Percentiles rank a stretch among this genome's conserved stretches.
Evolutionary conservation across 2,797 vertebrate species (phyloP).

Genomic region (Buphagus erythrorhynchus): DNA sequence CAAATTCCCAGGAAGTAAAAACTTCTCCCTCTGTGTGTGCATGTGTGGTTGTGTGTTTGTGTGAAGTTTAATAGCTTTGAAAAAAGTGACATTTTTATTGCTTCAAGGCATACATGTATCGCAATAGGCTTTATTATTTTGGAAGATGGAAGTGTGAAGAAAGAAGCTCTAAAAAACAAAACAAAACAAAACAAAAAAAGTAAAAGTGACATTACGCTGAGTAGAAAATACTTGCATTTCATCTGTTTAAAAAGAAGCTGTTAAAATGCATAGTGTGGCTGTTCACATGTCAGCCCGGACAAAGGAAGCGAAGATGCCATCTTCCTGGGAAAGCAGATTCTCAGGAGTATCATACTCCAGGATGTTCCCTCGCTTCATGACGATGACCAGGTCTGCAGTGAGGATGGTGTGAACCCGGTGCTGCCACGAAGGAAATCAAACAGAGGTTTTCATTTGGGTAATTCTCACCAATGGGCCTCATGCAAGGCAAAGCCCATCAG

Average conservation of each 20-base stretch:
- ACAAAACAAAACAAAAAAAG: not conserved
- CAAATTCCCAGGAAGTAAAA: not conserved
- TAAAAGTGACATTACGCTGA: not conserved
- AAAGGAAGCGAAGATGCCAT: constrained; percentile 93
- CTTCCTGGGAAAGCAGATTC: constrained; percentile 89
- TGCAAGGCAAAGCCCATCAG: not conserved
- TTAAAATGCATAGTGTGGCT: not conserved
- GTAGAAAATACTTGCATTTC: constrained; percentile 13
- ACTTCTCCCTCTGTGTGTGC: not conserved
- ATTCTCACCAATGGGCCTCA: not conserved
- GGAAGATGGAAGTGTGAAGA: not conserved
- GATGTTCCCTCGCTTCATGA: constrained; percentile 97
- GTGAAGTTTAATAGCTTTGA: not conserved
- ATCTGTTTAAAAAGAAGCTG: constrained; percentile 27
- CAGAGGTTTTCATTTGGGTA: not conserved
- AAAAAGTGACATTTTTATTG: constrained; percentile 44
- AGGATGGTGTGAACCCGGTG: constrained; percentile 98
- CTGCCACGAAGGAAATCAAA: constrained; percentile 71
- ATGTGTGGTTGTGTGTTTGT: not conserved
- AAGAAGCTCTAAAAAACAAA: not conserved
- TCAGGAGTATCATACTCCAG: constrained; percentile 92
- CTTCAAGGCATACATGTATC: constrained; percentile 24
- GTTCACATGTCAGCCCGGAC: constrained; percentile 95
- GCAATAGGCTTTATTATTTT: constrained; percentile 27
- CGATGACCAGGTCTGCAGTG: constrained; percentile 93